phyloP scores from a whole-genome alignment of 2,797 vertebrate genomes.

The Diplodus puntazzo region DNA sequence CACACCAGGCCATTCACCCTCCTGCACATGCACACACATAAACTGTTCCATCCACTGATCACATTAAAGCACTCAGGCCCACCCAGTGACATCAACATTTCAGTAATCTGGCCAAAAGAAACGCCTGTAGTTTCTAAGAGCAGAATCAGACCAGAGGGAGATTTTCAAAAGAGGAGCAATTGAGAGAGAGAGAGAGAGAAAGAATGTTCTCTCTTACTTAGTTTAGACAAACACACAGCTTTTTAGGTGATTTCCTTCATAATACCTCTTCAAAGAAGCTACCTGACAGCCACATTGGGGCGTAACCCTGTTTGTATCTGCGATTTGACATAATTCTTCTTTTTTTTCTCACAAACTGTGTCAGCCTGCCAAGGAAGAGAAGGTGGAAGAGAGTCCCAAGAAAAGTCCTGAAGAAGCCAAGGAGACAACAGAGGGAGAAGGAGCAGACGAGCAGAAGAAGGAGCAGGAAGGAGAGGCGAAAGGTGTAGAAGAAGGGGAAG shows the following conservation, averaged over 20 bases:
- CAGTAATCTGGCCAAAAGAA: constrained; percentile 67
- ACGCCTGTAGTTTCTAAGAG: constrained; percentile 54
- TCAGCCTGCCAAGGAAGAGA: constrained; percentile 86
- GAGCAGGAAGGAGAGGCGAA: constrained; percentile 43
- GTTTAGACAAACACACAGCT: not conserved
- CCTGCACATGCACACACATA: constrained; percentile 22
- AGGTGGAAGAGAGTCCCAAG: constrained; percentile 79
- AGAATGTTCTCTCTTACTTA: not conserved
- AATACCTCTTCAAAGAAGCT: not conserved
- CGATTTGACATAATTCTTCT: not conserved
- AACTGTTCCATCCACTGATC: constrained; percentile 68
- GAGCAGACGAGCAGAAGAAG: constrained; percentile 45
- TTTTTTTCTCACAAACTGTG: not conserved
- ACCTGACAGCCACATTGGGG: not conserved
- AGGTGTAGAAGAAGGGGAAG: constrained; percentile 52
- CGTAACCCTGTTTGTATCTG: not conserved
- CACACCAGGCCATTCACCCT: constrained; percentile 12
- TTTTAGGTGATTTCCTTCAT: constrained; percentile 15
- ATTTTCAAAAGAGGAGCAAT: constrained; percentile 13
- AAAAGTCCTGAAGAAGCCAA: constrained; percentile 73
- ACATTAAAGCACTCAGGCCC: constrained; percentile 68
- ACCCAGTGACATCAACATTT: constrained; percentile 80
- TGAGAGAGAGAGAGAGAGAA: constrained; percentile 15
- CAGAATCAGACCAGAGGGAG: constrained; percentile 23
- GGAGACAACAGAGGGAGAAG: constrained; percentile 53